Percentiles rank a stretch among this genome's conserved stretches.
Evolutionary conservation across 2,888 invertebrate genomes (phyloP).

Genomic region (Clunio marinus): DNA sequence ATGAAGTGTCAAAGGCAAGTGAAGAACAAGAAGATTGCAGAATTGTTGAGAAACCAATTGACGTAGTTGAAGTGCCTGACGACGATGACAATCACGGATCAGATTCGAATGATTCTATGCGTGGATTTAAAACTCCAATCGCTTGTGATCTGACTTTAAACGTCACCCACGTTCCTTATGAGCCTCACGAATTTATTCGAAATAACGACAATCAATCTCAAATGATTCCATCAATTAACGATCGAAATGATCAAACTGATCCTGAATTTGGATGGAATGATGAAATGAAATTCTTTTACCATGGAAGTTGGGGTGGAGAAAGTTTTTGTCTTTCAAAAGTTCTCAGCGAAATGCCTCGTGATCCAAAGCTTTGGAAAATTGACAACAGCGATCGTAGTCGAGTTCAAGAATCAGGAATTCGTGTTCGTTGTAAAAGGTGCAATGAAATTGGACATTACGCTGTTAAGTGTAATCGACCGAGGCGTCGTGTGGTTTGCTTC

Average conservation of each 20-base stretch:
- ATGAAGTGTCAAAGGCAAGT: too few relatives aligned
- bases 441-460: conserved; percentile 61
- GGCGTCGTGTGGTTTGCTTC: conserved; percentile 57
- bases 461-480: conserved; percentile 57
- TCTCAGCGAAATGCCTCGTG: conserved; percentile 60
- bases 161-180: not conserved
- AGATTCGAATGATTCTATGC: conserved; percentile 23
- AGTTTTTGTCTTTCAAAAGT: conserved; percentile 58
- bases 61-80: not conserved
- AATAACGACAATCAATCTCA: not conserved
- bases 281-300: conserved; percentile 63
- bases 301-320: conserved; percentile 63
- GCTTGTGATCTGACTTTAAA: conserved; percentile 30
- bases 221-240: not conserved
- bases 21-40: conserved; percentile 7
- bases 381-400: conserved; percentile 46
- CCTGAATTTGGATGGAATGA: conserved; percentile 48
- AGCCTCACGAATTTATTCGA: conserved; percentile 14
- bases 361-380: conserved; percentile 45
- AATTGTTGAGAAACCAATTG: not conserved
- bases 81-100: not conserved
- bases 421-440: conserved; percentile 60
- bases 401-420: conserved; percentile 41
- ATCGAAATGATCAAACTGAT: conserved; percentile 6
- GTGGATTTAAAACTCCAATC: not conserved